These are phyloP conservation scores for Petroica traversi DNA, from an alignment of 2,113 vertebrate genomes.

Conservation along the genomic window DNA sequence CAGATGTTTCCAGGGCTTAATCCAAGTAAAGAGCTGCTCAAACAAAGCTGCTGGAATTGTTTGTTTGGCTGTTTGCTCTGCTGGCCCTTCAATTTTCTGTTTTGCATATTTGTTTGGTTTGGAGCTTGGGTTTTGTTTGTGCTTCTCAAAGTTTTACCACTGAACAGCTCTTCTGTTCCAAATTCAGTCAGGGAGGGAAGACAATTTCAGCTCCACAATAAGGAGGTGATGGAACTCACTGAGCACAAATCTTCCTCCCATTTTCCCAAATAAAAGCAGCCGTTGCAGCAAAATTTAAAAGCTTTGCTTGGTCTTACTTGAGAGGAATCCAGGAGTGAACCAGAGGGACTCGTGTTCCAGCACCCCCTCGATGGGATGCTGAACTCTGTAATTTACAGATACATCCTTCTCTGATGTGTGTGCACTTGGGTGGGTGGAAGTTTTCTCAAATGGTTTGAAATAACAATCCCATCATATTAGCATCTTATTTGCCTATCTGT, in stretches of 20 bases:
- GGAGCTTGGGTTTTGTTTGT: not conserved
- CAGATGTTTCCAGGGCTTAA: not conserved
- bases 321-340: not conserved
- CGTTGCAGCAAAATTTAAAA: not conserved
- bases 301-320: not conserved
- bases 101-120: not conserved
- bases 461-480: not conserved
- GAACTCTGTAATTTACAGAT: not conserved
- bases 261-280: not conserved
- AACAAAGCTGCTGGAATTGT: not conserved
- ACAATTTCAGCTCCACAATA: rapidly evolving
- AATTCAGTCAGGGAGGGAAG: not conserved
- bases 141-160: not conserved
- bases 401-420: not conserved
- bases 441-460: not conserved
- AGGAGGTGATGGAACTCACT: not conserved
- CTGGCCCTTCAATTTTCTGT: not conserved
- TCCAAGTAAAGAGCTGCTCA: not conserved
- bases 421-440: not conserved
- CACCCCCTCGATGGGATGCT: not conserved
- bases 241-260: not conserved
- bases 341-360: not conserved
- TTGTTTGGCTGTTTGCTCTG: not conserved
- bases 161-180: not conserved
- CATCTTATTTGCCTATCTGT: not conserved